These are phyloP conservation scores for Conomelus anceps DNA, from an alignment of 2,888 invertebrate genomes.

Conservation along the genomic window DNA sequence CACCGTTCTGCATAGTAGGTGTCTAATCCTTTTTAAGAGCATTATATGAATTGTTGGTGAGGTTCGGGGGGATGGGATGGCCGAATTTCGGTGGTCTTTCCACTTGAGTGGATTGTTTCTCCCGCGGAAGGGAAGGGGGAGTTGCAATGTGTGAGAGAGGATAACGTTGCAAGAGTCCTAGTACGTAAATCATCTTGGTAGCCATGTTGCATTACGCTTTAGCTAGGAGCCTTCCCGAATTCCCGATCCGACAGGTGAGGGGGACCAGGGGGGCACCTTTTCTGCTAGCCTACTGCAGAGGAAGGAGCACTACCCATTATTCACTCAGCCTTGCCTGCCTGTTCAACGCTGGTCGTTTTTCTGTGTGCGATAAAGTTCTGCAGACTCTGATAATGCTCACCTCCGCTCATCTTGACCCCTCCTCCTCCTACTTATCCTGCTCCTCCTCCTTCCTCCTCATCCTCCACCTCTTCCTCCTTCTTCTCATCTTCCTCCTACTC, in stretches of 20 bases:
- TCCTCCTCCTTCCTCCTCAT: neutral
- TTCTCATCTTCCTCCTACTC: neutral
- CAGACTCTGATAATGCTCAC: neutral
- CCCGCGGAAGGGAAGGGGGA: neutral
- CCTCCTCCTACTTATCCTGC: neutral
- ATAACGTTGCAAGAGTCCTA: neutral
- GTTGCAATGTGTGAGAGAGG: slow-evolving; percentile 1
- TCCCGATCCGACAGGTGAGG: neutral
- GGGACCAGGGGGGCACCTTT: neutral
- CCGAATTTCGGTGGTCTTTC: neutral
- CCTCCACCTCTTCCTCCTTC: neutral
- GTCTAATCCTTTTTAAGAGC: slow-evolving; percentile 14
- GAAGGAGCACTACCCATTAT: neutral
- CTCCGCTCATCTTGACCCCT: neutral
- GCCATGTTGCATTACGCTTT: slow-evolving; percentile 12
- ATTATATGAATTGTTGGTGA: neutral
- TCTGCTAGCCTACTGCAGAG: neutral
- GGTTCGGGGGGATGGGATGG: neutral
- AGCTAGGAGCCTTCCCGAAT: neutral
- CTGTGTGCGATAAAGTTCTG: slow-evolving; percentile 7
- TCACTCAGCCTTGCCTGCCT: slow-evolving; percentile 5
- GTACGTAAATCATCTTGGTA: slow-evolving; percentile 13
- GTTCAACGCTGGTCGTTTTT: neutral
- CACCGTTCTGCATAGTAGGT: neutral
- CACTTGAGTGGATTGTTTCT: neutral